Base-by-base conservation (phyloP, 2,113 vertebrate species). In the Vidua macroura region DNA sequence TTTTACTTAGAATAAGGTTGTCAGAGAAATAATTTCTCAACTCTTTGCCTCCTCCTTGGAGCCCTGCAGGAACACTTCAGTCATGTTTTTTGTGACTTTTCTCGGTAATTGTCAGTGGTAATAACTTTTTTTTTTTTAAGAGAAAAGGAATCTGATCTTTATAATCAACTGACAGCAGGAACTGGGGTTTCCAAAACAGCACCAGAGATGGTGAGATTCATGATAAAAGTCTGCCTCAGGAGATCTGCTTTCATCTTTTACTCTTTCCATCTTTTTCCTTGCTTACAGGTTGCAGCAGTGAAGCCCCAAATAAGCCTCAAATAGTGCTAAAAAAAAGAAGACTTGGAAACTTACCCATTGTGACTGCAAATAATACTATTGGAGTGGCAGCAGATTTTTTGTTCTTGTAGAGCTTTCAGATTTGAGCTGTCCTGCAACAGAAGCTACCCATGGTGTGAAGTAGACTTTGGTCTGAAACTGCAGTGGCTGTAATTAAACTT, bases 391-490 rank as follows among this genome's bases (percentile, higher is more conserved):
- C 46, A 88, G 49, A 48, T 86, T 88, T 63, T 85, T 69, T 89
- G 1, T 77, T 83, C 83, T 79, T 86, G 27, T 28, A 74, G 37
- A 92, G 43, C 43, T 87, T 83, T 91, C 88, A 82, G 83, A 64
- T 93, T 91, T 72, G 80, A 96, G 72, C 75, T 94, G 81, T 85
- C 81, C 83, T 93, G 75, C 83, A 90, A 77, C 27, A 95, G 64
- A 91, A 92, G 18, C 35, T 72, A 53, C 69, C 51, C 64, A 19
- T 74, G 55, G 64, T 95, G 89, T 90, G 91, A 96, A 92, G 72
- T 43, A 85, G 81, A 78, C 86, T 95, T 95, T 86, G 94, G 91
- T 95, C 88, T 96, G 80, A 92, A 96, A 72, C 95, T 91, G 44
- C 52, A 70, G 59, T 81, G 79, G 17, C 52, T 88, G 82, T 88